phyloP scores from a whole-genome alignment of 2,113 vertebrate genomes.

The Pangasianodon gigas region DNA sequence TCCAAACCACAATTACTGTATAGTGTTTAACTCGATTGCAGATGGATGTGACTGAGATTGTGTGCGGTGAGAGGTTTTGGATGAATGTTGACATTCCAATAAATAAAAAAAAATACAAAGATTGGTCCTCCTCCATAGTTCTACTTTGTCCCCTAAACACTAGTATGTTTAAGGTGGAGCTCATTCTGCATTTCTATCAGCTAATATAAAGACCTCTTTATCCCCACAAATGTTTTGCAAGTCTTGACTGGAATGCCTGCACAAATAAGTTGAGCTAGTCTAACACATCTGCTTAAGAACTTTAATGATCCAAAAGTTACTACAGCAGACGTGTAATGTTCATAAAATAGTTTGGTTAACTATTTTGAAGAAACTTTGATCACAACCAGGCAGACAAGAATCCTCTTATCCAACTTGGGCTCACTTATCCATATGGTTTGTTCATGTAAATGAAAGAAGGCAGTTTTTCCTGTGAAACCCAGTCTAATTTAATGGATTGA shows the following conservation, averaged over 20 bases:
- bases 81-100: slow-evolving; percentile 17
- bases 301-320: not conserved
- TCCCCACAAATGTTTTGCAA: not conserved
- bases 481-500: not conserved
- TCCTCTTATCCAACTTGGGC: not conserved
- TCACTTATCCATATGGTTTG: not conserved
- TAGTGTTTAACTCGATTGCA: not conserved
- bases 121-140: not conserved
- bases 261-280: not conserved
- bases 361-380: not conserved
- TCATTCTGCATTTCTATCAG: not conserved
- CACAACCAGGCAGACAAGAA: not conserved
- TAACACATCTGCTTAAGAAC: not conserved
- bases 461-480: not conserved
- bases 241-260: not conserved
- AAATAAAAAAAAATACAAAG: not conserved
- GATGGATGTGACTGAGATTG: not conserved
- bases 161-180: not conserved
- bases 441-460: not conserved
- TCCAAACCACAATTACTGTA: slow-evolving; percentile 25
- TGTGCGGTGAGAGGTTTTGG: slow-evolving; percentile 3
- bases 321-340: not conserved
- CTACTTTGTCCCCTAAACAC: not conserved
- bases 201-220: not conserved
- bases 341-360: not conserved